Percentiles rank a stretch among this genome's conserved stretches.
Evolutionary conservation across 2,797 vertebrate genomes (phyloP).

Genomic region (Pipistrellus nathusii): DNA sequence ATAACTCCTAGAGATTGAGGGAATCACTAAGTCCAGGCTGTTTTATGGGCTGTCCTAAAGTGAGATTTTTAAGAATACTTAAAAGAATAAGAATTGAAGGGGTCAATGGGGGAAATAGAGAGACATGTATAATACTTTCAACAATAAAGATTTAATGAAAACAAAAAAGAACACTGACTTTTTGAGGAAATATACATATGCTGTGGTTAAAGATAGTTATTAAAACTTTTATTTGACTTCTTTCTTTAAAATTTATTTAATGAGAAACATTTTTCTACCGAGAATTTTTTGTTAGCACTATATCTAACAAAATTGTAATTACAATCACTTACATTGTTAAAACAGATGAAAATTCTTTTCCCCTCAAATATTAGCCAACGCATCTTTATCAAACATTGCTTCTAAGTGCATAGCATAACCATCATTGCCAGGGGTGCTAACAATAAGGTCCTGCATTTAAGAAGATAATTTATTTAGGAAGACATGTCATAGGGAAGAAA

Average conservation of each 20-base stretch:
- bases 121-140: no score
- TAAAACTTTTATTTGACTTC: background rate
- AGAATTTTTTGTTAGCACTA: background rate
- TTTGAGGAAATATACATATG: background rate
- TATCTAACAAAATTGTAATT: constrained; percentile 42
- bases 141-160: no score
- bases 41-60: background rate
- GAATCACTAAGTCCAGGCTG: background rate
- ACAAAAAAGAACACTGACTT: background rate
- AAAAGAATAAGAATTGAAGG: no score
- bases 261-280: background rate
- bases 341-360: constrained; percentile 38
- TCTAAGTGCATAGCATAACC: background rate
- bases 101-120: no score
- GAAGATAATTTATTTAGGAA: constrained; percentile 16
- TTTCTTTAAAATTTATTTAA: constrained; percentile 49
- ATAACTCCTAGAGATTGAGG: background rate
- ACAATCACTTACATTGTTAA: background rate
- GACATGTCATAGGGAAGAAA: background rate
- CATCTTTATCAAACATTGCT: constrained; percentile 34
- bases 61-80: constrained; percentile 28
- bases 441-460: background rate
- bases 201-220: background rate
- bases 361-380: background rate
- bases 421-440: background rate